These are phyloP conservation scores for Stenurella melanura DNA, from an alignment of 2,888 invertebrate species.

Conservation along the genomic window DNA sequence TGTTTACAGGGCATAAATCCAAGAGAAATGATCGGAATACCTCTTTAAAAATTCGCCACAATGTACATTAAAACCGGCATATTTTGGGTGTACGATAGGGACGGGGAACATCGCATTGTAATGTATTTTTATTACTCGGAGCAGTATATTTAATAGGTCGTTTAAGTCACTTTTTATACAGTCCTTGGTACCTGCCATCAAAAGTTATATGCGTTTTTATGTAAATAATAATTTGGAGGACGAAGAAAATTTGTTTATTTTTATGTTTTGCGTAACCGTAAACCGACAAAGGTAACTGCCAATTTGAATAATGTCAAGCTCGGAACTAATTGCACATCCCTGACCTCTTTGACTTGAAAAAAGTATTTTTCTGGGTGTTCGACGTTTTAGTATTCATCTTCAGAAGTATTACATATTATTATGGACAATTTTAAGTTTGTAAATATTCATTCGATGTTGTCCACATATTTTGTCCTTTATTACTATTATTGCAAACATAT, in stretches of 20 bases:
- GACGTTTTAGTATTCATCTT: no score
- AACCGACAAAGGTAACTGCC: not conserved
- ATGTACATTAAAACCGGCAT: not conserved
- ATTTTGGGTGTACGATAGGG: no score
- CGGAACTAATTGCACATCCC: no score
- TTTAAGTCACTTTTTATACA: slow-evolving; percentile 24
- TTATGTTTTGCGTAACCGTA: slow-evolving; percentile 1
- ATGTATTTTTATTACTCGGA: slow-evolving; percentile 22
- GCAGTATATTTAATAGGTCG: slow-evolving; percentile 23
- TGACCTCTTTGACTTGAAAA: no score
- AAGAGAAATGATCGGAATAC: slow-evolving; percentile 14
- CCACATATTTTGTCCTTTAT: no score
- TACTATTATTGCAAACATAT: no score
- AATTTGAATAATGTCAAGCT: not conserved
- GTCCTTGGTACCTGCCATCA: not conserved
- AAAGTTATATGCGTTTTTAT: slow-evolving; percentile 13
- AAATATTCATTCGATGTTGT: no score
- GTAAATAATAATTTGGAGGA: slow-evolving; percentile 20
- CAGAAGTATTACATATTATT: no score
- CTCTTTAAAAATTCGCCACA: slow-evolving; percentile 12
- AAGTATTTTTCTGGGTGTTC: no score
- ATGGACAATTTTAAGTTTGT: no score
- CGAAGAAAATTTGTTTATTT: not conserved
- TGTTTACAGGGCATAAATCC: slow-evolving; percentile 25
- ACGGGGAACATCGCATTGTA: no score